A percentile compares a stretch with the other conserved stretches of the same genome.
Conservation (phyloP, 2,797 vertebrate genomes). For the Lepidocolaptes lacrymiger region DNA sequence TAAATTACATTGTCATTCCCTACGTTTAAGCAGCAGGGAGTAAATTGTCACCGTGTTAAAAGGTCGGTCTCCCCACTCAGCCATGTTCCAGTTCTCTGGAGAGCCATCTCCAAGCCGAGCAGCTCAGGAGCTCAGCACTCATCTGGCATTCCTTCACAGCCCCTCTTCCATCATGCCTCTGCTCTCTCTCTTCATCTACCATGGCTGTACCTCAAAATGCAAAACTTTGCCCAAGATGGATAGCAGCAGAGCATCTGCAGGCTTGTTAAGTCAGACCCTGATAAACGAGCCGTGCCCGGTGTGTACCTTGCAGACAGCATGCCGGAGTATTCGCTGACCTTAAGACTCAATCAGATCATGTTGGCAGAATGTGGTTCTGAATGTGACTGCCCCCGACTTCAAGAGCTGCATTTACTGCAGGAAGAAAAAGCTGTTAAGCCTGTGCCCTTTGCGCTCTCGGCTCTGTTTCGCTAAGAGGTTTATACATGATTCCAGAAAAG, state of each 20-base stretch:
- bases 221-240: neutral
- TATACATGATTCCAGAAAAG: constrained; percentile 10
- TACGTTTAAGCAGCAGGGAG: neutral
- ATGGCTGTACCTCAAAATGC: neutral
- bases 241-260: neutral
- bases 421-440: constrained; percentile 40
- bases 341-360: constrained; percentile 7
- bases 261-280: constrained; percentile 3
- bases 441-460: constrained; percentile 10
- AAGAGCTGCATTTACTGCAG: constrained; percentile 24
- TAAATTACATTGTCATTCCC: neutral
- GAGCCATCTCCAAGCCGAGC: neutral
- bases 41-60: neutral
- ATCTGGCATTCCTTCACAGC: neutral
- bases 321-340: neutral
- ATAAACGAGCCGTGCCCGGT: neutral
- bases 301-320: neutral
- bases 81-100: neutral
- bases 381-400: constrained; percentile 38
- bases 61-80: neutral
- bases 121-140: neutral
- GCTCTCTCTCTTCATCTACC: neutral
- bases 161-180: neutral
- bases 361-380: neutral
- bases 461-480: constrained; percentile 45